Conservation (phyloP, 2,888 invertebrate genomes). For the Fissipunctia ypsillon region DNA sequence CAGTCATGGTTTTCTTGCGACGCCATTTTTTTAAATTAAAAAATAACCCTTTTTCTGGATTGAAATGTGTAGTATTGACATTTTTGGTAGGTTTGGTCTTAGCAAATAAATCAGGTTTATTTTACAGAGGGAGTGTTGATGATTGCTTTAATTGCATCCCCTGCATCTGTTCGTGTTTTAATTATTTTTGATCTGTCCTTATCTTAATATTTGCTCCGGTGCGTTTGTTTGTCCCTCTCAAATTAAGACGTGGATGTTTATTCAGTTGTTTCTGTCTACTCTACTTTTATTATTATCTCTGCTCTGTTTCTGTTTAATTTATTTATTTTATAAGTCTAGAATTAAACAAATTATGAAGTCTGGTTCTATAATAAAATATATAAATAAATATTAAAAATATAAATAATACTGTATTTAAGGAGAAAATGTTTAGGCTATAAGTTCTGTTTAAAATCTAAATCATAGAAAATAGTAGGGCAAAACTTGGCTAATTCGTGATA, state of each 20-base stretch:
- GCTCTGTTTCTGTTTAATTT: neutral
- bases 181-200: constrained; percentile 62
- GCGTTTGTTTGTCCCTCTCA: constrained; percentile 40
- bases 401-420: too few relatives aligned
- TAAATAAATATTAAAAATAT: too few relatives aligned
- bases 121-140: constrained; percentile 50
- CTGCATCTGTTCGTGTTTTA: constrained; percentile 61
- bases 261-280: constrained; percentile 39
- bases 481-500: too few relatives aligned
- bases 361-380: neutral
- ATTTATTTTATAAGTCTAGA: neutral
- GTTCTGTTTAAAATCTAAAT: too few relatives aligned
- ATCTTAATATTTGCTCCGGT: constrained; percentile 59
- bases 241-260: constrained; percentile 50
- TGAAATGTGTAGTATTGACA: constrained; percentile 61
- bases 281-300: neutral
- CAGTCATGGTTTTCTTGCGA: constrained; percentile 52
- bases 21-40: constrained; percentile 58
- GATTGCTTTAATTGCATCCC: constrained; percentile 62
- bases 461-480: too few relatives aligned
- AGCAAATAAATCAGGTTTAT: constrained; percentile 60
- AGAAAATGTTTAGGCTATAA: too few relatives aligned
- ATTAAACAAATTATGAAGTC: neutral
- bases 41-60: constrained; percentile 52
- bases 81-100: constrained; percentile 53